Evolutionary conservation across 2,113 vertebrate genomes (phyloP).

Genomic region (Phyllostomus discolor): DNA sequence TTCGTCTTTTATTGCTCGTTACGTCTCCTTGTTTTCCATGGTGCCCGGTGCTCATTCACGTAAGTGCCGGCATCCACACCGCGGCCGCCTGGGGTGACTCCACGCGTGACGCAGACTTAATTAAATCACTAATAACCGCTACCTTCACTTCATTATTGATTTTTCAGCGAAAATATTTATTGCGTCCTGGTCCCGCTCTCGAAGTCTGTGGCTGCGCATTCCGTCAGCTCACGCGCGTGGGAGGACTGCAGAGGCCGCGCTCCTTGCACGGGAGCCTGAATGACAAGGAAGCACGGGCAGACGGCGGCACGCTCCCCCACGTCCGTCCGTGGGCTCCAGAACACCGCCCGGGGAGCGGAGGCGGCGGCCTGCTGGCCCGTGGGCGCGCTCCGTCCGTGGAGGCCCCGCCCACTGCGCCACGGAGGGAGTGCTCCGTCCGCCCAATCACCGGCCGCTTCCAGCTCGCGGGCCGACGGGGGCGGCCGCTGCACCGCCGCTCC

Average conservation of each 20-base stretch:
- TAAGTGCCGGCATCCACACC: conserved; percentile 45
- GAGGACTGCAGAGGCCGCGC: conserved; percentile 14
- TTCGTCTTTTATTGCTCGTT: conserved; percentile 75
- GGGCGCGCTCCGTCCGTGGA: neutral
- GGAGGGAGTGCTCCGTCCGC: neutral
- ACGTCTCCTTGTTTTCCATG: conserved; percentile 70
- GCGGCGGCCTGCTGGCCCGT: neutral
- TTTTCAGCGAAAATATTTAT: conserved; percentile 75
- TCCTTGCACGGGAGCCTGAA: neutral
- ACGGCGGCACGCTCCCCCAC: neutral
- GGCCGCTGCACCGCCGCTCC: accelerated
- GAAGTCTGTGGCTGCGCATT: conserved; percentile 59
- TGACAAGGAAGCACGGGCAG: neutral
- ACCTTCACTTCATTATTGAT: conserved; percentile 74
- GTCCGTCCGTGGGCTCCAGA: neutral
- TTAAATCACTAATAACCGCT: conserved; percentile 74
- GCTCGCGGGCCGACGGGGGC: neutral
- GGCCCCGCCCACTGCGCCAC: neutral
- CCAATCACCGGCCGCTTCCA: neutral
- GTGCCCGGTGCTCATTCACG: conserved; percentile 61
- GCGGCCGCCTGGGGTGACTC: conserved; percentile 51
- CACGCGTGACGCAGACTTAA: conserved; percentile 67
- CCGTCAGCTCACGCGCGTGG: conserved; percentile 15
- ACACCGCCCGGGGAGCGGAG: neutral
- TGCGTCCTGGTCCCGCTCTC: conserved; percentile 68